Evolutionary conservation across 2,797 vertebrate species (phyloP).

Genomic region (Steatocranus sp.): DNA sequence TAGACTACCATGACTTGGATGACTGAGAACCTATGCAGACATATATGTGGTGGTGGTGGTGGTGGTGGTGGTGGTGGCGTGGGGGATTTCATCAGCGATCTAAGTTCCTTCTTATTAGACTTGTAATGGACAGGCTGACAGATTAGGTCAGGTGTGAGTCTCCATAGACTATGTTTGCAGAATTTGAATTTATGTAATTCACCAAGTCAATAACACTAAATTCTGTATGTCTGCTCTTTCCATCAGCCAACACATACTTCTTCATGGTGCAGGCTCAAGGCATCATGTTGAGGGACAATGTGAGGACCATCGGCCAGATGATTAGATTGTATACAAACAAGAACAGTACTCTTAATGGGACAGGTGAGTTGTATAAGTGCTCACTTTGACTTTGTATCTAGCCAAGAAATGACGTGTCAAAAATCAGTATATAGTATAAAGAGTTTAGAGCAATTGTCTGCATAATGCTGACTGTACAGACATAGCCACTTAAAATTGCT

Average conservation of each 20-base stretch:
- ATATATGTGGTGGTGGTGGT: too few relatives aligned
- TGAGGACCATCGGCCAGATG: slow-evolving; percentile 94
- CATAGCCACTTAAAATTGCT: neutral
- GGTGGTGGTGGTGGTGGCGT: too few relatives aligned
- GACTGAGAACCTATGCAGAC: neutral
- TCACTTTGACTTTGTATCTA: neutral
- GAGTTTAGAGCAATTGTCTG: neutral
- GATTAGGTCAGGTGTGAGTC: neutral
- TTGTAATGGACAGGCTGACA: neutral
- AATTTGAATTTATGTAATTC: neutral
- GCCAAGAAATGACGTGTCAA: neutral
- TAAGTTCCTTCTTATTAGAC: neutral
- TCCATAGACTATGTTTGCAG: neutral
- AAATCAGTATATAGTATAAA: neutral
- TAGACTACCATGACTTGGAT: neutral
- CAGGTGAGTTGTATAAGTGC: slow-evolving; percentile 73
- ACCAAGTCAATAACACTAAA: neutral
- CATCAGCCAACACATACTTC: slow-evolving; percentile 92
- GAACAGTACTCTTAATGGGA: slow-evolving; percentile 91
- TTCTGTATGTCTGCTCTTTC: neutral
- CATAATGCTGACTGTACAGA: neutral
- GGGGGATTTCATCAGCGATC: neutral
- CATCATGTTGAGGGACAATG: slow-evolving; percentile 95
- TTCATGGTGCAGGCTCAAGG: slow-evolving; percentile 98
- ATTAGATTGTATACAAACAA: slow-evolving; percentile 95